Evolutionary conservation across 2,797 vertebrate genomes (phyloP).

Genomic region (Aphelocoma californica): DNA sequence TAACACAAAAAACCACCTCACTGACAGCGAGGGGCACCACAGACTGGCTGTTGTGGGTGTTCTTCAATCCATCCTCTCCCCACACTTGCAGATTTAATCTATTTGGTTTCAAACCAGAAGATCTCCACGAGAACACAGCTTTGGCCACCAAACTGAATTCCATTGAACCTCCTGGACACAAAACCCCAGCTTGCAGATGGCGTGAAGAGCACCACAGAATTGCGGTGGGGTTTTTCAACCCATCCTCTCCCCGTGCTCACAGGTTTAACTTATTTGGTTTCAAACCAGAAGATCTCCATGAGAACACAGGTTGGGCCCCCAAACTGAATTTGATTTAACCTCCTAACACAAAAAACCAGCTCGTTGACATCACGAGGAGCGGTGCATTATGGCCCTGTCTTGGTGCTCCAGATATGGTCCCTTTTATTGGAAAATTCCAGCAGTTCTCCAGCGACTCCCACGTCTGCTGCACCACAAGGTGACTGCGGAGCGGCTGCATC

Average conservation of each 20-base stretch:
- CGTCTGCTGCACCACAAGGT: not conserved
- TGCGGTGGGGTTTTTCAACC: not conserved
- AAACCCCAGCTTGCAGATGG: too few relatives aligned
- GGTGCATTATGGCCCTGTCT: not conserved
- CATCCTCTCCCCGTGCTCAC: not conserved
- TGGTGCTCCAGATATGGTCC: not conserved
- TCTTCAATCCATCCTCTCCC: not conserved
- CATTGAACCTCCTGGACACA: too few relatives aligned
- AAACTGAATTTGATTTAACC: not conserved
- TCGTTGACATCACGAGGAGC: accelerated
- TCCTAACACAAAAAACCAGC: not conserved
- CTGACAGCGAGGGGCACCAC: not conserved
- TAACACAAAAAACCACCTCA: too few relatives aligned
- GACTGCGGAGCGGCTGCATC: not conserved
- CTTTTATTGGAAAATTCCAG: not conserved
- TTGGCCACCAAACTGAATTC: not conserved
- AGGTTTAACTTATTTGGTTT: not conserved
- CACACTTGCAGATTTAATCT: not conserved
- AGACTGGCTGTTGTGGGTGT: too few relatives aligned
- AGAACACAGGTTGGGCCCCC: not conserved
- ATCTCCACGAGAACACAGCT: not conserved
- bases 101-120: not conserved
- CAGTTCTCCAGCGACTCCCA: not conserved
- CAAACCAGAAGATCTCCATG: not conserved
- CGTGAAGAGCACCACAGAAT: not conserved